These are phyloP conservation scores for Valencia hispanica DNA, from an alignment of 2,797 vertebrate genomes.

Conservation along the genomic window DNA sequence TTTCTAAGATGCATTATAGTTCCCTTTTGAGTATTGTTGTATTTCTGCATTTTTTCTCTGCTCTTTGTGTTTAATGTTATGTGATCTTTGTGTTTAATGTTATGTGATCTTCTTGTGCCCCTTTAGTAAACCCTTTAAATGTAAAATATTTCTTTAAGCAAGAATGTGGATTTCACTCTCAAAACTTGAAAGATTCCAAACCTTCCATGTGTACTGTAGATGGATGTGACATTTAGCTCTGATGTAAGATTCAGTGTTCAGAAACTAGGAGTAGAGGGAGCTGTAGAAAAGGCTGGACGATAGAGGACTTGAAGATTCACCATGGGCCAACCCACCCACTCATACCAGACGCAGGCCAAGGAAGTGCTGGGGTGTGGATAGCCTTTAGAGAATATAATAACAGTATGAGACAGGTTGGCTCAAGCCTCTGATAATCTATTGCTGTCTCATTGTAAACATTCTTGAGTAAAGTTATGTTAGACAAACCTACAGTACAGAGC, in stretches of 20 bases:
- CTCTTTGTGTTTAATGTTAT: neutral
- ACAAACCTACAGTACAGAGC: constrained; percentile 14
- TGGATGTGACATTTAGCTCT: constrained; percentile 16
- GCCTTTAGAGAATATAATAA: constrained; percentile 47
- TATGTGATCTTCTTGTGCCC: neutral
- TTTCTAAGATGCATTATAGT: neutral
- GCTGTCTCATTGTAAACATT: constrained; percentile 31
- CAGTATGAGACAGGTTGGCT: constrained; percentile 45
- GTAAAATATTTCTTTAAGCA: no score
- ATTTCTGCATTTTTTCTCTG: neutral
- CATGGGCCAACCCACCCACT: constrained; percentile 37
- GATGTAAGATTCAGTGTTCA: constrained; percentile 24
- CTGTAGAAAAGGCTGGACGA: constrained; percentile 4
- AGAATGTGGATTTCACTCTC: neutral
- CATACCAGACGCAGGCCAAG: constrained; percentile 45
- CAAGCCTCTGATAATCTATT: constrained; percentile 31
- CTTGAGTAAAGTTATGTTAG: constrained; percentile 29
- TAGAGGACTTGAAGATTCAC: constrained; percentile 35
- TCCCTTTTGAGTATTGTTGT: neutral
- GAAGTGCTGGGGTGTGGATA: constrained; percentile 40
- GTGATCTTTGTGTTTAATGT: neutral
- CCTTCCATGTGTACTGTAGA: constrained; percentile 1
- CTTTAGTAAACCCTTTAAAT: neutral
- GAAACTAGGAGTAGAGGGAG: constrained; percentile 28
- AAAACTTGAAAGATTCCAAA: neutral